These are phyloP conservation scores for Tricholaema leucomelas DNA, from an alignment of 2,113 vertebrate genomes.

Conservation along the genomic window DNA sequence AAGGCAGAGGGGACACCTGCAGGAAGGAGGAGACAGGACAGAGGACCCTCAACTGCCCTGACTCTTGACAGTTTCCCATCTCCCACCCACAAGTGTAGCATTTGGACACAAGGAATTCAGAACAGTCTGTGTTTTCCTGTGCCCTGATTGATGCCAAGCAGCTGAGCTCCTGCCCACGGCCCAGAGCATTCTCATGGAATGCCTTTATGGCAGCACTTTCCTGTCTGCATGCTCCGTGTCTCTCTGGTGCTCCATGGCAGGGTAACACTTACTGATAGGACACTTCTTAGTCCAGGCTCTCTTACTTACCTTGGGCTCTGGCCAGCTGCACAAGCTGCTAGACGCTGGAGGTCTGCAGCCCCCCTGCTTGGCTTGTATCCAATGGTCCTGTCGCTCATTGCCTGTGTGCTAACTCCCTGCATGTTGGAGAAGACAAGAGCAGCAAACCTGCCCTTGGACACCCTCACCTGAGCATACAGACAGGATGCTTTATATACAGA, in stretches of 20 bases:
- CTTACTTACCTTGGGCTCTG: no score
- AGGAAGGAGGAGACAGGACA: no score
- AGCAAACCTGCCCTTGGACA: neutral
- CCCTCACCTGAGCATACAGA: neutral
- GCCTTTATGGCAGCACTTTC: neutral
- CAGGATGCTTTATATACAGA: neutral
- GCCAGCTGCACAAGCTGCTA: neutral
- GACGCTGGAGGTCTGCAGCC: neutral
- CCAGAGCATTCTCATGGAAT: neutral
- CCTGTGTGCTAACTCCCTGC: neutral
- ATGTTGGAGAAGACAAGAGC: neutral
- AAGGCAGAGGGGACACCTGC: no score
- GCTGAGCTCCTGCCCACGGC: neutral
- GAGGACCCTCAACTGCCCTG: no score
- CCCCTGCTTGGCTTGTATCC: neutral
- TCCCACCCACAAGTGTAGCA: neutral
- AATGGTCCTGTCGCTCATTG: neutral
- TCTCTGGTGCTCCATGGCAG: neutral
- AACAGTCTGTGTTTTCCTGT: neutral
- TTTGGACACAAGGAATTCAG: neutral
- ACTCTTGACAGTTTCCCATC: neutral
- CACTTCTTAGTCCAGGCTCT: neutral
- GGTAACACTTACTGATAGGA: no score
- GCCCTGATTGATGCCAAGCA: neutral
- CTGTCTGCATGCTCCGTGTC: neutral